These are phyloP conservation scores for Apteryx owenii DNA, from an alignment of 2,113 vertebrate genomes.

Conservation along the genomic window DNA sequence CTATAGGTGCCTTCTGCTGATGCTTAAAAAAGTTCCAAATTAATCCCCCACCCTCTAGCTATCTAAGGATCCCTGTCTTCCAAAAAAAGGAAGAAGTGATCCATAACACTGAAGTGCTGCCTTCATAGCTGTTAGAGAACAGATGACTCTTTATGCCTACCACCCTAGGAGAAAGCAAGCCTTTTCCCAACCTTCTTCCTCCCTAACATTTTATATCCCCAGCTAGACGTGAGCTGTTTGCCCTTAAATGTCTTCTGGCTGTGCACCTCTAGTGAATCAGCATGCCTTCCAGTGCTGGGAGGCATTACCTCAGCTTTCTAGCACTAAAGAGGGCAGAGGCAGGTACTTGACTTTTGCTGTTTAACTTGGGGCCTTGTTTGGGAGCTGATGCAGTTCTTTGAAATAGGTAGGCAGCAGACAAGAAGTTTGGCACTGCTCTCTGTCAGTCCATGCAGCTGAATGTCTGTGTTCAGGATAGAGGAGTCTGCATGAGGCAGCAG, in stretches of 20 bases:
- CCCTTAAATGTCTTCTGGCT: fast-evolving
- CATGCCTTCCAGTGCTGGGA: neutral
- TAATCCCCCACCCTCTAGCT: no score
- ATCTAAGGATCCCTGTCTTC: fast-evolving
- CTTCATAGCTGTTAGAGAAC: neutral
- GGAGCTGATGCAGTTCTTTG: neutral
- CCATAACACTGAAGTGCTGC: neutral
- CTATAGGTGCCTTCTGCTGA: fast-evolving
- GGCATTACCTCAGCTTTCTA: fast-evolving
- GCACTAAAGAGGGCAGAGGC: no score
- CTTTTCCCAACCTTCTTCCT: neutral
- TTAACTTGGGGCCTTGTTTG: neutral
- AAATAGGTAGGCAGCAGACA: neutral
- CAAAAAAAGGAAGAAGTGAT: neutral
- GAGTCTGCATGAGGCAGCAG: neutral
- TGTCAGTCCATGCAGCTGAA: fast-evolving
- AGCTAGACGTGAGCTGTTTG: neutral
- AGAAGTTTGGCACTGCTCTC: neutral
- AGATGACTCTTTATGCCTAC: neutral
- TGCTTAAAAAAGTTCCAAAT: neutral
- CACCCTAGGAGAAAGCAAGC: no score
- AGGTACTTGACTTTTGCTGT: neutral
- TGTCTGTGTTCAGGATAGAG: neutral
- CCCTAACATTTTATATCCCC: fast-evolving
- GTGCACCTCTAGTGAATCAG: no score